These are phyloP conservation scores for Triplophysa siluroides DNA, from an alignment of 2,113 vertebrate species.

Conservation along the genomic window DNA sequence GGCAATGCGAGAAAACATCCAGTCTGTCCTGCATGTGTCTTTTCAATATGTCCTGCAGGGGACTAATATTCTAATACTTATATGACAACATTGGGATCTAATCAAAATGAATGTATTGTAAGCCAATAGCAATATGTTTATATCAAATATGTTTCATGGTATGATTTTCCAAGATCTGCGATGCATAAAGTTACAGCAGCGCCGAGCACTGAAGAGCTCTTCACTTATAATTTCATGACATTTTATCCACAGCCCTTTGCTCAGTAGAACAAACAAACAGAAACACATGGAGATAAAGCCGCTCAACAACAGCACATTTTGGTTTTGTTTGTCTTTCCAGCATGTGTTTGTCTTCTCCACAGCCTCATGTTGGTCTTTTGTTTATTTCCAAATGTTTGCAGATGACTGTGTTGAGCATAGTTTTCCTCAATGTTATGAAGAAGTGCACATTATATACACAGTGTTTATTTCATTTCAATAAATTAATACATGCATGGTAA, in stretches of 20 bases:
- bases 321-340: conserved; percentile 63
- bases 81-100: conserved; percentile 9
- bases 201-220: conserved; percentile 34
- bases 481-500: not conserved
- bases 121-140: not conserved
- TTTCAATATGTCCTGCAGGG: conserved; percentile 10
- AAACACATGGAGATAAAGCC: conserved; percentile 55
- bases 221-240: conserved; percentile 50
- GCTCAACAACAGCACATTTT: conserved; percentile 54
- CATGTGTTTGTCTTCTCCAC: conserved; percentile 58
- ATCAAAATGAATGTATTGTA: conserved; percentile 17
- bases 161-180: conserved; percentile 32
- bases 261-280: conserved; percentile 62
- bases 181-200: conserved; percentile 22
- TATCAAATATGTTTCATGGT: not conserved
- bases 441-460: conserved; percentile 1
- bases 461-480: conserved; percentile 15
- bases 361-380: conserved; percentile 63
- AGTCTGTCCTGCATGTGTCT: not conserved
- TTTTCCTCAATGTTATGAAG: conserved; percentile 36
- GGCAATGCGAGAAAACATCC: conserved; percentile 13
- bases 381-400: conserved; percentile 51
- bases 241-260: conserved; percentile 49
- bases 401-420: conserved; percentile 37
- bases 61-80: conserved; percentile 3